A percentile compares a stretch with the other conserved stretches of the same genome.
phyloP scores from a whole-genome alignment of 2,797 vertebrate genomes.

The Cryptoblepharus egeriae region DNA sequence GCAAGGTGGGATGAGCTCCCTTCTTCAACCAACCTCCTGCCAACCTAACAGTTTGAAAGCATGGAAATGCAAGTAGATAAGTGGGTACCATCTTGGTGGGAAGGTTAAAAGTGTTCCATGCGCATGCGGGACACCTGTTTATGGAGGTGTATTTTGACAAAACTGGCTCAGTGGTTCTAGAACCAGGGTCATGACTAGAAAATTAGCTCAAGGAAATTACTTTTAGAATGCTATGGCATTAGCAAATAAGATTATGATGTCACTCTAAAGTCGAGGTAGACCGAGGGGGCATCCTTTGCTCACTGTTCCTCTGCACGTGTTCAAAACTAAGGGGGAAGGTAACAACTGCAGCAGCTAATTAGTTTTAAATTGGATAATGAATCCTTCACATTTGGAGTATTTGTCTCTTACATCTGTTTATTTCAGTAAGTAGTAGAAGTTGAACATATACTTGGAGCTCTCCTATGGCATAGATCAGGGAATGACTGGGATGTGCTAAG shows the following conservation, averaged over 20 bases:
- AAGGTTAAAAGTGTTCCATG: too few species aligned
- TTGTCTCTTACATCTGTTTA: conserved; percentile 41
- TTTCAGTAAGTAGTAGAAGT: conserved; percentile 29
- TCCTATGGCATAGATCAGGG: conserved; percentile 32
- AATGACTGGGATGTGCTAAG: conserved; percentile 64
- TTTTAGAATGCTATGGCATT: background rate
- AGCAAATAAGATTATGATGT: conserved; percentile 61
- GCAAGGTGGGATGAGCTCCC: too few species aligned
- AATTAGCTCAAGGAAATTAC: conserved; percentile 17
- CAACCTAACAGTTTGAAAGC: too few species aligned
- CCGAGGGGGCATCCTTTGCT: background rate
- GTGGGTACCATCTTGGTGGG: too few species aligned
- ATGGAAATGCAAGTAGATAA: too few species aligned
- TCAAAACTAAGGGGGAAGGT: conserved; percentile 20
- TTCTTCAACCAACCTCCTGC: too few species aligned
- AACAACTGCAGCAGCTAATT: conserved; percentile 5
- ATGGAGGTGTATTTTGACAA: too few species aligned
- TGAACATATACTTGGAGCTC: conserved; percentile 39
- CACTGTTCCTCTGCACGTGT: conserved; percentile 19
- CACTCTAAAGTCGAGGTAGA: conserved; percentile 4
- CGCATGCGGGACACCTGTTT: too few species aligned
- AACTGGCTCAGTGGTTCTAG: too few species aligned
- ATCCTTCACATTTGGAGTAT: conserved; percentile 8
- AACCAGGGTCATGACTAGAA: too few species aligned
- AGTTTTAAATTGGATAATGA: conserved; percentile 44